Percentiles rank a stretch among this genome's conserved stretches.
phyloP scores from a whole-genome alignment of 2,888 invertebrate species.

The Phrixothrix hirtus region DNA sequence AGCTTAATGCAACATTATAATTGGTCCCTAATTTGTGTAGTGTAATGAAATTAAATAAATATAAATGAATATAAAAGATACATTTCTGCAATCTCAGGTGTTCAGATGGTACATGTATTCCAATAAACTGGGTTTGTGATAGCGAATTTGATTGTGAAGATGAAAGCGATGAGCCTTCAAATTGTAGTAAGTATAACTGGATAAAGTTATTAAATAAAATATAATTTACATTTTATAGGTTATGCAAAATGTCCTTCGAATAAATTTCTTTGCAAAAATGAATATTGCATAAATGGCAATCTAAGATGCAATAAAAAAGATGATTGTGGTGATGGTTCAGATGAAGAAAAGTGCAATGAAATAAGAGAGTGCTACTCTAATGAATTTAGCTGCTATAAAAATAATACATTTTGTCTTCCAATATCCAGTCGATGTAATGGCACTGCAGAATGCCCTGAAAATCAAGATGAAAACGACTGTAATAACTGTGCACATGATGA shows the following conservation, averaged over 20 bases:
- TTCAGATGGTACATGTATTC: conserved; percentile 69
- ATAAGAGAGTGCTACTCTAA: conserved; percentile 52
- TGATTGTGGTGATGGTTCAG: conserved; percentile 64
- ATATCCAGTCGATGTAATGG: conserved; percentile 60
- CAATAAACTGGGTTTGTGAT: conserved; percentile 71
- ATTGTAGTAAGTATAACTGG: conserved; percentile 56
- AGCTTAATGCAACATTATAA: not conserved
- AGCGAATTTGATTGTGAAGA: conserved; percentile 75
- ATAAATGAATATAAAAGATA: not conserved
- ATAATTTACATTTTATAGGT: no score
- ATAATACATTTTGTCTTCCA: conserved; percentile 60
- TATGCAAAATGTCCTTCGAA: conserved; percentile 46
- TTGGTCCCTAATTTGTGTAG: no score
- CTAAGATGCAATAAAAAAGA: conserved; percentile 63
- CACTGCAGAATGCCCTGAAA: conserved; percentile 69
- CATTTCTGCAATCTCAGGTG: conserved; percentile 60
- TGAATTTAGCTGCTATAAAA: conserved; percentile 59
- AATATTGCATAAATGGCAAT: conserved; percentile 60
- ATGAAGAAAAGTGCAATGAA: conserved; percentile 58
- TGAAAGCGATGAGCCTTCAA: conserved; percentile 71
- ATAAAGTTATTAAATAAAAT: conserved; percentile 10
- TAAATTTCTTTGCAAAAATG: conserved; percentile 59
- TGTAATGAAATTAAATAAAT: no score
- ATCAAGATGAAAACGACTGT: conserved; percentile 67
- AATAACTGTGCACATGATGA: conserved; percentile 56